phyloP scores from a whole-genome alignment of 1,140 invertebrate genomes.

The Dysdera silvatica region DNA sequence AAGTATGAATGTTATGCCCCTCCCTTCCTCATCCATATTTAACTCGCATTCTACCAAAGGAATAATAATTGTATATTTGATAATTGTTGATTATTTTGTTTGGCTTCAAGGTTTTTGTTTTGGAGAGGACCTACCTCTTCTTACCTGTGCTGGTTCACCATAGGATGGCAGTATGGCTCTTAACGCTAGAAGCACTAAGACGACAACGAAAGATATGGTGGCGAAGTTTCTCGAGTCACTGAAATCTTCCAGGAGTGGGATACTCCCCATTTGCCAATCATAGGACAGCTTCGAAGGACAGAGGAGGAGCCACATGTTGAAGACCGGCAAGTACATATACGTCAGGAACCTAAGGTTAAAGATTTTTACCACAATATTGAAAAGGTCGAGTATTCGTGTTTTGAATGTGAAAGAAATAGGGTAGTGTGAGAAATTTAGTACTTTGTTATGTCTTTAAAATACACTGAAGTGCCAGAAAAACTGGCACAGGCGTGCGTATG shows the following conservation, averaged over 20 bases:
- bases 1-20: too few species aligned
- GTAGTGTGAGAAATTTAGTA: too few species aligned
- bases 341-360: conserved; percentile 43
- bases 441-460: too few species aligned
- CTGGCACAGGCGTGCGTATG: too few species aligned
- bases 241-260: conserved; percentile 45
- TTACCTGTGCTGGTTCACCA: conserved; percentile 13
- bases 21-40: too few species aligned
- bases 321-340: conserved; percentile 48
- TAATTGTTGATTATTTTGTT: too few species aligned
- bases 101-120: too few species aligned
- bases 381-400: neutral
- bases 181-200: neutral
- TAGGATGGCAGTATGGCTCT: neutral
- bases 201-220: neutral
- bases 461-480: too few species aligned
- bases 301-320: conserved; percentile 50
- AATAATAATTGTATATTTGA: too few species aligned
- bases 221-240: conserved; percentile 45
- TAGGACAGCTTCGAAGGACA: conserved; percentile 49
- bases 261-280: conserved; percentile 54
- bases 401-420: neutral
- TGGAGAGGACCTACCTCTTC: conserved; percentile 27
- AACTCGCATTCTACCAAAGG: too few species aligned
- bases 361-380: neutral